Evolutionary conservation across 2,113 vertebrate species (phyloP), one percentile per base, ranked within the genome.

Genomic region (Nematolebias whitei): DNA sequence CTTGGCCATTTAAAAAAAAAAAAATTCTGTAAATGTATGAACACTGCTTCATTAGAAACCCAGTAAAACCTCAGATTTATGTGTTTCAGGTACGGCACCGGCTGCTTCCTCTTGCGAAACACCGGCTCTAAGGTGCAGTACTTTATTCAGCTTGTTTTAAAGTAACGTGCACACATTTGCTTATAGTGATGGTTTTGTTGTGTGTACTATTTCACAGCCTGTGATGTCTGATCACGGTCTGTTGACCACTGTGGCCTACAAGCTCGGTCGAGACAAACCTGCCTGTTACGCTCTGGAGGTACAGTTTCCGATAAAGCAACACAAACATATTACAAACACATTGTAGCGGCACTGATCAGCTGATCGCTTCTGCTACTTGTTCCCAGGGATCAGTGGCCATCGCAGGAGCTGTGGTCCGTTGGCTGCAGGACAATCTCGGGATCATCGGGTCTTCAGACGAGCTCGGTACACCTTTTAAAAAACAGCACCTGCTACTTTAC

Each of bases 381-480:
- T 11, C 0, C 40, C 81, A 99, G 98, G 98, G 98, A 50, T 99
- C 97, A 2, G 98, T 99, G 68, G 98, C 98, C 71, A 99, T 99
- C 44, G 96, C 95, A 12, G 98, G 98, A 73, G 96, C 96, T 40
- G 94, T 98, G 80, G 94, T 98, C 40, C 95, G 96, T 53, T 99
- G 98, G 98, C 88, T 99, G 68, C 93, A 95, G 82, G 97, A 99
- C 89, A 99, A 99, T 72, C 95, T 99, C 2, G 96, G 95, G 56
- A 98, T 99, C 55, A 93, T 96, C 39, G 78, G 88, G 13, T 84
- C 88, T 29, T 91, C 94, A n/a, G 86, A 93, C 5, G 97, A 99
- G 87, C 89, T 99, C 29, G 97, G 98, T 98, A 78, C 65, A 94
- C 82, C 14, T 12, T 39, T 14, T 2, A 1, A n/a, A n/a, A n/a